Evolutionary conservation across 2,888 invertebrate species (phyloP).

Genomic region (Cordilura impudica): DNA sequence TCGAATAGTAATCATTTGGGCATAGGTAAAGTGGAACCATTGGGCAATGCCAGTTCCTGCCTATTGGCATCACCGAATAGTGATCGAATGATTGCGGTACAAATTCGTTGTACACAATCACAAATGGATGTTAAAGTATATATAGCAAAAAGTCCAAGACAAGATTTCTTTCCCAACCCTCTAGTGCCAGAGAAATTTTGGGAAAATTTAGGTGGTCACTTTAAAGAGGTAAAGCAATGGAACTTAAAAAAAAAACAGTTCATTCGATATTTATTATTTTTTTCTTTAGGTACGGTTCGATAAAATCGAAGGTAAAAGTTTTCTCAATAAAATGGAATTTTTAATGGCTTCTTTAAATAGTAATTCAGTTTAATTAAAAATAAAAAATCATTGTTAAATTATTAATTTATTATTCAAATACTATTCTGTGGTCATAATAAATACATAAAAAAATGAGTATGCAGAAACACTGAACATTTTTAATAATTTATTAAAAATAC

Average conservation of each 20-base stretch:
- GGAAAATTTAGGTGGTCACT: conserved; percentile 95
- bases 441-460: too few species aligned
- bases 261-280: background rate
- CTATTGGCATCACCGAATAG: conserved; percentile 94
- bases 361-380: conserved; percentile 67
- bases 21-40: conserved; percentile 92
- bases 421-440: too few species aligned
- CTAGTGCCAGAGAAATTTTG: conserved; percentile 94
- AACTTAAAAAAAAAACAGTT: background rate
- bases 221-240: conserved; percentile 84
- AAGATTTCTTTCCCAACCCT: conserved; percentile 92
- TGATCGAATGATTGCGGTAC: conserved; percentile 91
- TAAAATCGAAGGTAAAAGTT: conserved; percentile 97
- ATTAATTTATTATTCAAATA: too few species aligned
- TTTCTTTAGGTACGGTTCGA: conserved; percentile 83
- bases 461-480: too few species aligned
- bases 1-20: conserved; percentile 93
- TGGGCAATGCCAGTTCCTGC: conserved; percentile 95
- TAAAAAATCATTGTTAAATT: too few species aligned
- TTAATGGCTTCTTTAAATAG: conserved; percentile 86
- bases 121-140: conserved; percentile 92
- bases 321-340: conserved; percentile 96
- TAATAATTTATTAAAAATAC: too few species aligned
- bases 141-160: conserved; percentile 91
- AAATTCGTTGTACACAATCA: conserved; percentile 90